A percentile compares a stretch with the other conserved stretches of the same genome.
These are phyloP conservation scores for Catamblyrhynchus diadema DNA, from an alignment of 2,797 vertebrate genomes.

Conservation along the genomic window DNA sequence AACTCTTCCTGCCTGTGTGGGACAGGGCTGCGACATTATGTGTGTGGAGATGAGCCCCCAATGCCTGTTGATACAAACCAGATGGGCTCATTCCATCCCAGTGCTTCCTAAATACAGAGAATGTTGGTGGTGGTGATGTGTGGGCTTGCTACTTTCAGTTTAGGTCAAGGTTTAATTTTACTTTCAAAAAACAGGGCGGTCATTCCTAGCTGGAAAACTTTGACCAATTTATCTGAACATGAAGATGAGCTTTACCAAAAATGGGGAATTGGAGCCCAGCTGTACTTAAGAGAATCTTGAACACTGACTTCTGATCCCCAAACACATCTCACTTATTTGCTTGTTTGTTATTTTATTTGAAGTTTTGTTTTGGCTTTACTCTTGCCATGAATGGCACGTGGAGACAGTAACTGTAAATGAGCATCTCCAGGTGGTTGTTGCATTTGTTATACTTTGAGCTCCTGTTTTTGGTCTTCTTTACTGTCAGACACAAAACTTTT, in stretches of 20 bases:
- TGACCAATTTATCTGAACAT: not conserved
- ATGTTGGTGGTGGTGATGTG: not conserved
- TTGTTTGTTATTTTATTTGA: not conserved
- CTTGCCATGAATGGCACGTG: not conserved
- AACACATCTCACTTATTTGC: not conserved
- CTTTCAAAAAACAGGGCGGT: not conserved
- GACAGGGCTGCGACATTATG: not conserved
- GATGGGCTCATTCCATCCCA: not conserved
- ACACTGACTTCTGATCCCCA: not conserved
- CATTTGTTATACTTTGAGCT: not conserved
- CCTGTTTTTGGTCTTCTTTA: not conserved
- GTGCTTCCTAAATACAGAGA: not conserved
- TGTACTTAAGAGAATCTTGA: not conserved
- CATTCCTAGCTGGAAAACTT: not conserved
- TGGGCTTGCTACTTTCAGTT: not conserved
- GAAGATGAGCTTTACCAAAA: not conserved
- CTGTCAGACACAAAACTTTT: not conserved
- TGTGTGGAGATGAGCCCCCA: not conserved
- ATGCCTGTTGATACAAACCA: not conserved
- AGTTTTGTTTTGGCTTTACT: not conserved
- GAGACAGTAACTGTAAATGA: not conserved
- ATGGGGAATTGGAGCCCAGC: not conserved
- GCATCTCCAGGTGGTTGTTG: not conserved
- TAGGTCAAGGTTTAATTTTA: not conserved
- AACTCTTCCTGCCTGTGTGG: not conserved